Percentiles rank a stretch among this genome's conserved stretches.
Conservation (phyloP, 2,797 vertebrate genomes). For the Staurois parvus region DNA sequence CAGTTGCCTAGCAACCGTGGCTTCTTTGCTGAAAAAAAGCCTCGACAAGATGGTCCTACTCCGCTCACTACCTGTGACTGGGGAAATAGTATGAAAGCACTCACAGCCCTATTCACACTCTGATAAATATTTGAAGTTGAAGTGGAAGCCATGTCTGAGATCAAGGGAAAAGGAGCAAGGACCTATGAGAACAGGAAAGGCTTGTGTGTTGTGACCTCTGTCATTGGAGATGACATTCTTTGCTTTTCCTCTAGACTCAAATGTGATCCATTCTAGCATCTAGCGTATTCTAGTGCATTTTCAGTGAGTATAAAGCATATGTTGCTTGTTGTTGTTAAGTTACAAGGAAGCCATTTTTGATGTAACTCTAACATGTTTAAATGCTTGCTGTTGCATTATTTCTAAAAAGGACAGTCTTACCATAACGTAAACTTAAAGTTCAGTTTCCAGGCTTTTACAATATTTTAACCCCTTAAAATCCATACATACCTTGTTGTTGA, state of each 20-base stretch:
- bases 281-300: neutral
- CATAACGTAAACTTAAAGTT: too few relatives aligned
- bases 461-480: too few relatives aligned
- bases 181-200: neutral
- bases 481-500: too few relatives aligned
- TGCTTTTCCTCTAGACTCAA: neutral
- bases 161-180: neutral
- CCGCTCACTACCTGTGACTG: neutral
- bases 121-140: slow-evolving; percentile 3
- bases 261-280: too few relatives aligned
- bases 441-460: too few relatives aligned
- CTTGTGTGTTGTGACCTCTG: neutral
- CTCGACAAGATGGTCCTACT: neutral
- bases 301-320: neutral
- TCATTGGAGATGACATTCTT: neutral
- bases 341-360: neutral
- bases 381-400: neutral
- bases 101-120: neutral
- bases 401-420: too few relatives aligned
- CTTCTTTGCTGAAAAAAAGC: neutral
- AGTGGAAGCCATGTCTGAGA: neutral
- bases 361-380: neutral
- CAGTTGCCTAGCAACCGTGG: slow-evolving; percentile 26
- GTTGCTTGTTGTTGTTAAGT: neutral
- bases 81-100: slow-evolving; percentile 8